These are phyloP conservation scores for Chinchilla lanigera DNA, from an alignment of 2,113 vertebrate species.

Conservation along the genomic window DNA sequence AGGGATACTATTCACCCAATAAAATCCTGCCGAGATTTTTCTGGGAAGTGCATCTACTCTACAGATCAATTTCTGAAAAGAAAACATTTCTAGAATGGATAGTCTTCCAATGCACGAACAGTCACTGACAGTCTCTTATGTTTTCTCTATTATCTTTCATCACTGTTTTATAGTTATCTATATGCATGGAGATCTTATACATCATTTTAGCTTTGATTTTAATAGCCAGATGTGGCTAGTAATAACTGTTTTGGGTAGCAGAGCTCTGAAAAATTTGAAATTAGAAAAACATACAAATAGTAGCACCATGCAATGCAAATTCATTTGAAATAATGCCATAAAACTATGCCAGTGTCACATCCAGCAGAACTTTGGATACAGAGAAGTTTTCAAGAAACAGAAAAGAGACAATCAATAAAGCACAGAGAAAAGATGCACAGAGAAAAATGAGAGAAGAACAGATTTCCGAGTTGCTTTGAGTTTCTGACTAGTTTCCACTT, in stretches of 20 bases:
- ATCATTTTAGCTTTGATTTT: not conserved
- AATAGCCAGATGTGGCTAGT: not conserved
- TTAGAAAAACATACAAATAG: not conserved
- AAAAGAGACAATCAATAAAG: not conserved
- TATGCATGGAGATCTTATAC: not conserved
- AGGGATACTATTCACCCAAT: too few relatives aligned
- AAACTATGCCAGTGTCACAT: not conserved
- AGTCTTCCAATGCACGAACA: not conserved
- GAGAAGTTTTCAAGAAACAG: not conserved
- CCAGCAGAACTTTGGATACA: not conserved
- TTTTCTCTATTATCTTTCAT: not conserved
- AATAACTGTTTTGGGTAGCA: not conserved
- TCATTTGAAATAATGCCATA: not conserved
- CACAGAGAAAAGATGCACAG: not conserved
- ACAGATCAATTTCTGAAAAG: not conserved
- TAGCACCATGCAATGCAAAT: not conserved
- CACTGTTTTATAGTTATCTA: not conserved
- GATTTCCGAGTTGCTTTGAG: not conserved
- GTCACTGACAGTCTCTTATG: not conserved
- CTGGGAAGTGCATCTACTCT: not conserved
- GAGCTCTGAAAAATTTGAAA: not conserved
- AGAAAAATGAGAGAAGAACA: not conserved
- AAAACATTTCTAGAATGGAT: not conserved
- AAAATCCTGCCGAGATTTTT: constrained; percentile 1
- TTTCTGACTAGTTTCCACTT: not conserved